Conservation (phyloP, 1,140 invertebrate genomes). For the Aphaenogaster ashmeadi region DNA sequence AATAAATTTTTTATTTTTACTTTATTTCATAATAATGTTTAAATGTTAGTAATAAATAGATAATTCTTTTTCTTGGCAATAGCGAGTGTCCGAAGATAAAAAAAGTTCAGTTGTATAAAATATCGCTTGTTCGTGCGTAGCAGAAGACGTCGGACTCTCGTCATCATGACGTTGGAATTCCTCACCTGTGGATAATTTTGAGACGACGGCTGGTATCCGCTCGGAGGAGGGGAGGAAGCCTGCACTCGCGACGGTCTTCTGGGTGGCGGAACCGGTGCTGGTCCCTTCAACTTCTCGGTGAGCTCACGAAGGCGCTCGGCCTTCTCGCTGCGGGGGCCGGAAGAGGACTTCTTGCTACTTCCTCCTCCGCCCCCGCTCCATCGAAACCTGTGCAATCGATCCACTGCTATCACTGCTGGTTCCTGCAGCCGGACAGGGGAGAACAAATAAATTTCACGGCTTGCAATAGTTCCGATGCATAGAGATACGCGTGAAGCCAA, state of each 20-base stretch:
- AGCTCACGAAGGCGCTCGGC: slow-evolving; percentile 92
- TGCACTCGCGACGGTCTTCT: slow-evolving; percentile 83
- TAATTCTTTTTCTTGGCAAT: slow-evolving; percentile 10
- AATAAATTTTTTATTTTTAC: not conserved
- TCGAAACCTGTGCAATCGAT: slow-evolving; percentile 92
- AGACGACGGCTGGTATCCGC: slow-evolving; percentile 67
- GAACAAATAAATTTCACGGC: not conserved
- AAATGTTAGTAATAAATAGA: not conserved
- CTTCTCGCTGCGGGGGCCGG: slow-evolving; percentile 89
- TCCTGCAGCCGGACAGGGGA: slow-evolving; percentile 73
- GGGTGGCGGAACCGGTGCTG: slow-evolving; percentile 83
- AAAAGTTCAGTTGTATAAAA: not conserved
- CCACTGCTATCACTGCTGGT: slow-evolving; percentile 88
- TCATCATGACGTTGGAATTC: slow-evolving; percentile 46
- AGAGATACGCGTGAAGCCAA: not conserved
- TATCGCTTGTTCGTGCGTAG: not conserved
- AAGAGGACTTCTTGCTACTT: slow-evolving; percentile 83
- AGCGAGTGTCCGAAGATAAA: not conserved
- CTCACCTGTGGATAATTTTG: slow-evolving; percentile 74
- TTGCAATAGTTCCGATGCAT: not conserved
- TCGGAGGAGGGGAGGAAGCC: slow-evolving; percentile 84
- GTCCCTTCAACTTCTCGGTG: slow-evolving; percentile 91
- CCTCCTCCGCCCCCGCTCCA: slow-evolving; percentile 90
- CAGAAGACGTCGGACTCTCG: slow-evolving; percentile 1
- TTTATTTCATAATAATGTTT: slow-evolving; percentile 1